Percentiles rank a stretch among this genome's conserved stretches.
Conservation (phyloP, 1,140 invertebrate genomes). For the Callitettix versicolor region DNA sequence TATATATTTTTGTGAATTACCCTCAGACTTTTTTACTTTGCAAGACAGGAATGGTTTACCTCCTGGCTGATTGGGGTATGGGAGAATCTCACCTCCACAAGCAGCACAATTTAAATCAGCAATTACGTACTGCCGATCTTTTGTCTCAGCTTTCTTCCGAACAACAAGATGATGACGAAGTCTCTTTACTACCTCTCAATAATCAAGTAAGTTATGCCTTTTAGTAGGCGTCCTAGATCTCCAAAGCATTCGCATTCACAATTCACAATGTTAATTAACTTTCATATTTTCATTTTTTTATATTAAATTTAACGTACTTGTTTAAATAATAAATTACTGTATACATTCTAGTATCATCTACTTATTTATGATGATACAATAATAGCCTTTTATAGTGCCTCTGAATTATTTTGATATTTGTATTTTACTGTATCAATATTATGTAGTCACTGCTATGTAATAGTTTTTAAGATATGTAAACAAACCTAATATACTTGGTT, state of each 20-base stretch:
- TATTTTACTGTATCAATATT: no score
- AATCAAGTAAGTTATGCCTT: conserved; percentile 22
- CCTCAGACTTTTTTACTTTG: no score
- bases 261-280: conserved; percentile 3
- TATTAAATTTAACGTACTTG: not conserved
- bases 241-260: no score
- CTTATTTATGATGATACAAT: not conserved
- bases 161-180: conserved; percentile 19
- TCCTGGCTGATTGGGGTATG: conserved; percentile 23
- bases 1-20: no score
- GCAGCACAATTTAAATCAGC: conserved; percentile 9
- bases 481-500: no score
- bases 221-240: not conserved
- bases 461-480: no score
- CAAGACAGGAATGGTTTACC: conserved; percentile 19
- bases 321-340: not conserved
- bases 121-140: not conserved
- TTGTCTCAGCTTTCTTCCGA: conserved; percentile 3
- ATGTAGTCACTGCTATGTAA: no score
- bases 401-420: no score
- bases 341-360: not conserved
- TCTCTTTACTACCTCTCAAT: conserved; percentile 22
- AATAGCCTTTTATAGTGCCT: not conserved
- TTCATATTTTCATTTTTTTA: conserved; percentile 1
- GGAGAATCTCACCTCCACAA: conserved; percentile 20